phyloP scores from a whole-genome alignment of 2,797 vertebrate genomes.

The Epinephelus malabaricus region DNA sequence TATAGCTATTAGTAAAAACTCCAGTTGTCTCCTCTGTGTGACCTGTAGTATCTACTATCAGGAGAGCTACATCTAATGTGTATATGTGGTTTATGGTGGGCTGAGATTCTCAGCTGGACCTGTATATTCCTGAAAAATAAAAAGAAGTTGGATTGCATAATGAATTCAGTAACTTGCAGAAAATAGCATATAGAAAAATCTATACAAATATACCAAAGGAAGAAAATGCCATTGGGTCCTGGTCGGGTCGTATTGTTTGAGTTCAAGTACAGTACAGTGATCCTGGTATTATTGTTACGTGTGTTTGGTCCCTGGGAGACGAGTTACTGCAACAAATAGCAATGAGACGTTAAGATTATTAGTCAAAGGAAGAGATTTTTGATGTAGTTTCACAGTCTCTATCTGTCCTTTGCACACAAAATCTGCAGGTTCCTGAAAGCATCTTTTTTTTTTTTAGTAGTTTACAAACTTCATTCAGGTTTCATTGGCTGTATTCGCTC shows the following conservation, averaged over 20 bases:
- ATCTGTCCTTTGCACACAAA: conserved; percentile 1
- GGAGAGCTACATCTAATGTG: conserved; percentile 48
- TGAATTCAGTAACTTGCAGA: conserved; percentile 45
- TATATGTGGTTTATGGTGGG: conserved; percentile 39
- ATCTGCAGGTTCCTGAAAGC: conserved; percentile 30
- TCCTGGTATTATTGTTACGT: conserved; percentile 46
- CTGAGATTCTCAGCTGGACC: conserved; percentile 71
- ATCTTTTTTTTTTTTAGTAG: background rate
- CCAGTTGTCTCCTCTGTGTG: background rate
- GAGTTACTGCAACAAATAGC: conserved; percentile 53
- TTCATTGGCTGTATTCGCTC: background rate
- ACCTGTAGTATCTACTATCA: background rate
- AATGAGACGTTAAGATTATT: conserved; percentile 28
- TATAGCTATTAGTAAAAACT: background rate
- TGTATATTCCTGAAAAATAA: conserved; percentile 61
- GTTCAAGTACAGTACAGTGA: conserved; percentile 76
- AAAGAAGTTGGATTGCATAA: conserved; percentile 77
- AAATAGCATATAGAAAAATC: conserved; percentile 66
- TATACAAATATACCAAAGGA: conserved; percentile 55
- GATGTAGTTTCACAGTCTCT: conserved; percentile 41
- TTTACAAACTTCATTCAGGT: conserved; percentile 27
- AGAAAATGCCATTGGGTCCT: conserved; percentile 24
- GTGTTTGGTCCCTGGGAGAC: conserved; percentile 73
- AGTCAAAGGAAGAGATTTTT: conserved; percentile 40
- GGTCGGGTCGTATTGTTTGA: conserved; percentile 37